These are phyloP conservation scores for Spilosoma lubricipeda DNA, from an alignment of 2,888 invertebrate species.

Conservation along the genomic window DNA sequence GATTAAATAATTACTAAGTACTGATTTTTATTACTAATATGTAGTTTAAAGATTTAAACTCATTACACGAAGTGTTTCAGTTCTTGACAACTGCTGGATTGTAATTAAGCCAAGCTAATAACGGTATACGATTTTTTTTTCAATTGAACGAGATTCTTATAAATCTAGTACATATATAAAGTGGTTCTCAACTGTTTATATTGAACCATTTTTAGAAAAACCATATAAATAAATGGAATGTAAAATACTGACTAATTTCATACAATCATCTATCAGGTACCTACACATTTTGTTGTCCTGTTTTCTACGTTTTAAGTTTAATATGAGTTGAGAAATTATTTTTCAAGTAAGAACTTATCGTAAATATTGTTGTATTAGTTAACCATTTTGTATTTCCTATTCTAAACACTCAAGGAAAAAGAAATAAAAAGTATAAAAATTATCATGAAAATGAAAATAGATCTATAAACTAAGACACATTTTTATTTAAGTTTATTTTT, in stretches of 20 bases:
- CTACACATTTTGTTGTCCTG: not conserved
- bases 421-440: not conserved
- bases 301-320: not conserved
- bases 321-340: not conserved
- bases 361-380: not conserved
- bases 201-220: not conserved
- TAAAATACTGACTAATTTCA: too few species aligned
- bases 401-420: not conserved
- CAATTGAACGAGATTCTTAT: not conserved
- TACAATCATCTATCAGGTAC: not conserved
- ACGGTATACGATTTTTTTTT: not conserved
- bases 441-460: not conserved
- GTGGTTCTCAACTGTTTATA: not conserved
- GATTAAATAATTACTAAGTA: not conserved
- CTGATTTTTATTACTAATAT: not conserved
- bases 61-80: not conserved
- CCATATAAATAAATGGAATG: too few species aligned
- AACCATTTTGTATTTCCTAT: not conserved
- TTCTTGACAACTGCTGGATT: not conserved
- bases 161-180: not conserved
- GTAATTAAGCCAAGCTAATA: not conserved
- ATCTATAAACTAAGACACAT: not conserved
- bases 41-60: not conserved
- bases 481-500: slow-evolving; percentile 30
- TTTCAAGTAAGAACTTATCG: not conserved